Evolutionary conservation across 2,797 vertebrate species (phyloP), one percentile per base, ranked within the genome.

Genomic region (Cryptoblepharus egeriae): DNA sequence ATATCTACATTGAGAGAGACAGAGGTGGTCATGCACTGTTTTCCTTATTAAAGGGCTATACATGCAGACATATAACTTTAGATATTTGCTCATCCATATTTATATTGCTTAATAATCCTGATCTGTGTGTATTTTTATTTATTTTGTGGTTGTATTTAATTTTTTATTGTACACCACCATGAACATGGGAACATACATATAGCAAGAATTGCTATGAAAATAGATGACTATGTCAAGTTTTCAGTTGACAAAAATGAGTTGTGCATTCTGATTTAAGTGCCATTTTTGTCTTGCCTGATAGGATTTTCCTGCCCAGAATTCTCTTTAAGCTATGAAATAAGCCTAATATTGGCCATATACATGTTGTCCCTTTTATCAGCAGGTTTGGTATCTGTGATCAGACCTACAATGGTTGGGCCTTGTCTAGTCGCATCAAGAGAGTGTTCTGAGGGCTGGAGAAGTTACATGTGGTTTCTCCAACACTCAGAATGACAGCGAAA

Each of bases 41-140:
- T 57, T 65, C 20, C 30, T 69, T 4, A 60, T 60, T n/a, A 61
- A 79, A 84, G 77, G 77, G 77, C 77, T 75, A 72, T 49, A 68
- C 28, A n/a, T 11, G 20, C 1, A 20, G 35, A 68, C 35, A 20
- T 72, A 32, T 77, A 12, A 32, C 28, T 72, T 58, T 45, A 71
- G 30, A 71, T 77, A 74, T 42, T 37, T 52, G 32, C 28, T n/a
- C 24, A 64, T 52, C 24, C 15, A 52, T 57, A 61, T 20, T 24
- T 68, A 11, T 13, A 3, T 74, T 57, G 45, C 4, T 69, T 84
- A 45, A 11, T 37, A 72, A 72, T 77, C 37, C 42, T n/a, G 55
- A 61, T 16, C 30, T 49, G 22, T 6, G 32, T 65, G 22, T n/a
- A n/a, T 67, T 30, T 64, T 18, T 57, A 24, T 58, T 49, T 49